Conservation (phyloP, 92 coral and sea anemone genomes). For the Epizoanthus fatuus region DNA sequence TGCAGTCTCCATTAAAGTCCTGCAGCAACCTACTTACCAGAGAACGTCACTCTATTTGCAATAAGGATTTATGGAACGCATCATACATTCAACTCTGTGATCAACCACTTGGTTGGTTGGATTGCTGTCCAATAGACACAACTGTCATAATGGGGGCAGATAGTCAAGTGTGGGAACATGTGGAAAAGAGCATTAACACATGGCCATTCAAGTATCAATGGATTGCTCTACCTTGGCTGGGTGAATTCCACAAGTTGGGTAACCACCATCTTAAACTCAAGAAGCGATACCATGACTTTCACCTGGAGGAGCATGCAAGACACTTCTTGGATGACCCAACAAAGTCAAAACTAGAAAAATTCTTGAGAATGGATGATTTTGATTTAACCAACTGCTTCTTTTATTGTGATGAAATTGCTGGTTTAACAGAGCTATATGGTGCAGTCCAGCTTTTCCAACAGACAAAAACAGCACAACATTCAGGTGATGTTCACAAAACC, state of each 20-base stretch:
- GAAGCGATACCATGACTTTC: slow-evolving; percentile 22
- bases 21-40: too few relatives aligned
- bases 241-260: slow-evolving; percentile 32
- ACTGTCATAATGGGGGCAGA: slow-evolving; percentile 31
- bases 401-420: slow-evolving; percentile 21
- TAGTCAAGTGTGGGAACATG: slow-evolving; percentile 25
- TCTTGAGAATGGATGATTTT: slow-evolving; percentile 28
- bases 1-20: too few relatives aligned
- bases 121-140: slow-evolving; percentile 12
- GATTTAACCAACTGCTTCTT: slow-evolving; percentile 27
- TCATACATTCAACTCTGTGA: slow-evolving; percentile 9
- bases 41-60: too few relatives aligned
- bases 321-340: slow-evolving; percentile 33
- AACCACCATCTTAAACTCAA: slow-evolving; percentile 11
- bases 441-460: not conserved
- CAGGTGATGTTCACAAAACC: not conserved
- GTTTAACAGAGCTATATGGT: slow-evolving; percentile 12
- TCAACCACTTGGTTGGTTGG: slow-evolving; percentile 20
- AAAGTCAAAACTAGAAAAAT: not conserved
- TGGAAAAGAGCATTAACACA: slow-evolving; percentile 7
- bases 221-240: slow-evolving; percentile 35
- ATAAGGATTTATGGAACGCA: too few relatives aligned
- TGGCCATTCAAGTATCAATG: slow-evolving; percentile 39
- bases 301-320: slow-evolving; percentile 25
- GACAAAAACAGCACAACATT: too few relatives aligned